Evolutionary conservation across 2,888 invertebrate species (phyloP), one percentile per base, ranked within the genome.

Genomic region (Actias luna): DNA sequence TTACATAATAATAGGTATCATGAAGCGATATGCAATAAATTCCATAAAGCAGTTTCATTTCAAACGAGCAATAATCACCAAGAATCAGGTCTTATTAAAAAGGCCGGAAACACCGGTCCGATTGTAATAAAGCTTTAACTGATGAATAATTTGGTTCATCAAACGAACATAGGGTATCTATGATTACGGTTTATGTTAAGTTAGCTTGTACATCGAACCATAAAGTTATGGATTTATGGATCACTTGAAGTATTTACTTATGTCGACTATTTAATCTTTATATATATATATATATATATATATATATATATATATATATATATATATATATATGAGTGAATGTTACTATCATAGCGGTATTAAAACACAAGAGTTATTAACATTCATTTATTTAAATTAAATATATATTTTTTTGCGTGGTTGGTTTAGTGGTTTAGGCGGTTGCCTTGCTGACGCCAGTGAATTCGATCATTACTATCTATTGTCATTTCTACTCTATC

Each of bases 51-150:
- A 55, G 27, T 55, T 55, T 55, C 5, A 55, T 55, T 55, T 7
- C 14, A 29, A 29, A 29, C 18, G 29, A 29, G 16, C 16, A 55
- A 55, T 29, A 55, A 55, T 55, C 55, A 29, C 29, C 29, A 55
- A 55, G 55, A 27, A 55, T 27, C 55, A 16, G 55, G 55, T 29
- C 55, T 55, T 55, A 55, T 55, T 55, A 55, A 55, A 55, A 55
- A n/a, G 55, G 29, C 55, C 58, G 39, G 60, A 62, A 46, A 63
- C 52, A 55, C 35, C 55, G 52, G 59, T 59, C 8, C n/a, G 35
- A 58, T 14, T 35, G 35, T 36, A 58, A 58, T 58, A 55, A 29
- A 29, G 18, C n/a, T 29, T 55, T 55, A 29, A 55, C 55, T 29
- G 16, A 55, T n/a, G 29, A 55, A 55, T 55, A 55, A 50, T 55